Percentiles rank a stretch among this genome's conserved stretches.
Conservation (phyloP, 2,113 vertebrate species). For the Neotragus moschatus region DNA sequence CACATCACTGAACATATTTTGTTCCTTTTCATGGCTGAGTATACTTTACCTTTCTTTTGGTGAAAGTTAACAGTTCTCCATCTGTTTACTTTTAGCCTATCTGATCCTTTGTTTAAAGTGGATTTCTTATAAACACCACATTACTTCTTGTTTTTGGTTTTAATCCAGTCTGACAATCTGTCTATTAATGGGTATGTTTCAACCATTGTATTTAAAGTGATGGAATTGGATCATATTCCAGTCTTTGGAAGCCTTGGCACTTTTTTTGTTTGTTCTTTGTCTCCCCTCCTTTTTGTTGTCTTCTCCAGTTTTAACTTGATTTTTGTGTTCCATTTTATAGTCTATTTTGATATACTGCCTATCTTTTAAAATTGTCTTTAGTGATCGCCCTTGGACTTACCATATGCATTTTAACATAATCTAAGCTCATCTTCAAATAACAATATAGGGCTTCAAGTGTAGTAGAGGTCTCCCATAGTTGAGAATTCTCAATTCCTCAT, state of each 20-base stretch:
- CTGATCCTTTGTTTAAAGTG: background rate
- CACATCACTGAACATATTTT: background rate
- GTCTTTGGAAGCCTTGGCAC: background rate
- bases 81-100: background rate
- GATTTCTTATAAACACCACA: background rate
- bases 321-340: background rate
- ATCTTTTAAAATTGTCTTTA: background rate
- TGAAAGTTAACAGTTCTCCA: too few relatives aligned
- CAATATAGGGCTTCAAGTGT: background rate
- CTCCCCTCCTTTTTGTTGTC: background rate
- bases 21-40: background rate
- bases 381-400: background rate
- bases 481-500: background rate
- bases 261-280: background rate
- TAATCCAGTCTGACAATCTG: background rate
- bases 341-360: background rate
- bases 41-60: background rate
- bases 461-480: background rate
- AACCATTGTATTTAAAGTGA: background rate
- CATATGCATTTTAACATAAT: background rate
- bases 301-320: slow-evolving; percentile 6
- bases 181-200: background rate
- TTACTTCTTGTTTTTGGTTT: background rate
- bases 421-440: background rate
- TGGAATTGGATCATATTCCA: background rate